Percentiles rank a stretch among this genome's conserved stretches.
Evolutionary conservation across 2,888 invertebrate species (phyloP).

Genomic region (Lathronympha strigana): DNA sequence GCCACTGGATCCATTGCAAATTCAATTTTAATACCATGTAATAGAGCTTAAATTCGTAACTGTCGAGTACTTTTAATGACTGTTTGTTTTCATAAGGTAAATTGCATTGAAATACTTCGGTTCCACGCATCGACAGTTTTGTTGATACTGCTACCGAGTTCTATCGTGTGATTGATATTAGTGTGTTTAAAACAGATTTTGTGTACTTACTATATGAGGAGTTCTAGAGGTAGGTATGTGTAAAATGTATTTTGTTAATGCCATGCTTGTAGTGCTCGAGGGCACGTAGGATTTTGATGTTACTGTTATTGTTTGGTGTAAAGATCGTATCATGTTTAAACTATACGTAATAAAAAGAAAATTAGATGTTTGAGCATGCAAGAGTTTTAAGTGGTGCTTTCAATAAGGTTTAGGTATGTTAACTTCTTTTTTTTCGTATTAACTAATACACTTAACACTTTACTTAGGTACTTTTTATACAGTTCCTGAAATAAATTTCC

Average conservation of each 20-base stretch:
- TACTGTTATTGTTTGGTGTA: background rate
- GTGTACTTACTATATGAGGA: background rate
- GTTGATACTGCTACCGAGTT: constrained; percentile 9
- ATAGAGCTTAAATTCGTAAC: background rate
- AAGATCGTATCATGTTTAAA: background rate
- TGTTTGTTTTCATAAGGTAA: constrained; percentile 16
- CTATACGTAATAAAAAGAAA: background rate
- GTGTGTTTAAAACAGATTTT: background rate
- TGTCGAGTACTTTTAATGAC: background rate
- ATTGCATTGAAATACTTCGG: constrained; percentile 1
- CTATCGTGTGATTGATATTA: constrained; percentile 1
- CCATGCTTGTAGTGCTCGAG: background rate
- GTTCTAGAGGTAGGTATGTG: constrained; percentile 7
- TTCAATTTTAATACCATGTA: background rate
- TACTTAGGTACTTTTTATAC: no score
- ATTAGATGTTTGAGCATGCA: background rate
- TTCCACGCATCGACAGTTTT: constrained; percentile 21
- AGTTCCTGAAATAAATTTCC: no score
- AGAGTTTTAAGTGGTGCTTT: no score
- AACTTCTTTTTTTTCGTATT: no score
- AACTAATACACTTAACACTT: no score
- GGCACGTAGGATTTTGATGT: background rate
- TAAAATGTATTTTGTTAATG: background rate
- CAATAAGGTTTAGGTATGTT: no score
- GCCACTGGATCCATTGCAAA: background rate